Base-by-base conservation (phyloP, 2,888 invertebrate species). In the Dryomyza anilis region DNA sequence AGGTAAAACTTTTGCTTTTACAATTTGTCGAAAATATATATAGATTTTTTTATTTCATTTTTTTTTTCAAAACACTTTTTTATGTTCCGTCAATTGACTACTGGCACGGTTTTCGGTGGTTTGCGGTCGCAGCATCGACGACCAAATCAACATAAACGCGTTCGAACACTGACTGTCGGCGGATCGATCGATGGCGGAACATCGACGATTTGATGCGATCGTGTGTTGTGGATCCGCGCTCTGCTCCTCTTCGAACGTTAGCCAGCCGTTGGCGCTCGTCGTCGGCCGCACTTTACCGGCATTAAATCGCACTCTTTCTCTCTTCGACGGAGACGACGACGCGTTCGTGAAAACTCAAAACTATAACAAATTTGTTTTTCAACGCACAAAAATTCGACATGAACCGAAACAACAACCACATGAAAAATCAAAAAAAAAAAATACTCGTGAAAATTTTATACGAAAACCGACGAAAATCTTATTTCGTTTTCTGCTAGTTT, bases 241-340 rank as follows among this genome's bases (percentile, higher is more conserved):
- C 64, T 67, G 67, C 8, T 39, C 39, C 14, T n/a, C n/a, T 39
- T 39, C 39, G 39, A 12, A 14, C 39, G 39, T n/a, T 39, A 12
- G 33, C 7, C 33, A 6, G 33, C 12, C 33, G 33, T 33, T 66
- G 63, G 48, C 55, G 67, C 62, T 69, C 65, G 63, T 53, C 23
- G n/a, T 30, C 39, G 56, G 14, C n/a, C 43, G 52, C 56, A 23
- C 56, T 36, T 39, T 39, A 39, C 39, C 56, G 56, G 39, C 25
- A 23, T 36, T 16, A 5, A 4, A 19, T 45, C 2, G 39, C 4
- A n/a, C 39, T 39, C 39, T 12, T 39, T 50, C 48, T 19, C 48
- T 43, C 43, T 43, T 33, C 33, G 33, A 33, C 43, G n/a, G 43
- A 43, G n/a, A 43, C 43, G n/a, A n/a, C n/a, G n/a, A n/a, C n/a